Evolutionary conservation across 2,888 invertebrate genomes (phyloP).

Genomic region (Morinoia aosen): DNA sequence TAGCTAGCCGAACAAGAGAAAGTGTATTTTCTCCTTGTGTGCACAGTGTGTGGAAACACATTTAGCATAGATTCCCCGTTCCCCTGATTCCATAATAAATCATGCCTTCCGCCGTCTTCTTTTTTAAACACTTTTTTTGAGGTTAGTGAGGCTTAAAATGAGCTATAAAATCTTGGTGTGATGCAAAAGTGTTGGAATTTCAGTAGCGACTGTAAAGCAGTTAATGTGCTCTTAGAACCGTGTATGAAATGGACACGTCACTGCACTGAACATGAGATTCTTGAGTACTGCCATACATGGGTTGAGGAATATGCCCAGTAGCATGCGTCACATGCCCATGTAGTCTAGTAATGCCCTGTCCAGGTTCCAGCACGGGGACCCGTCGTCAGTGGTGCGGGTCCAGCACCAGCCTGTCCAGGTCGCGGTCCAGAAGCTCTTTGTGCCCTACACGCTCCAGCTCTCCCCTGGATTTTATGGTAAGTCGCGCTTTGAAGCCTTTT

Average conservation of each 20-base stretch:
- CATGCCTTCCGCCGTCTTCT: no score
- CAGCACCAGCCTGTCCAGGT: slow-evolving; percentile 42
- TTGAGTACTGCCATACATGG: background rate
- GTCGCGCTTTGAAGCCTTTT: background rate
- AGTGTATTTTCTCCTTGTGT: no score
- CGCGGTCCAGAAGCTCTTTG: slow-evolving; percentile 32
- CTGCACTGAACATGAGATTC: background rate
- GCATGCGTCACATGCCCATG: no score
- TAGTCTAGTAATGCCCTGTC: no score
- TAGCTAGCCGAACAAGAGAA: no score
- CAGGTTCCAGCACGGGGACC: slow-evolving; percentile 37
- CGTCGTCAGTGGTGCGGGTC: slow-evolving; percentile 8
- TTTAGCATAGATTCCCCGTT: no score
- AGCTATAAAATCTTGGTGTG: background rate
- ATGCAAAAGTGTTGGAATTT: background rate
- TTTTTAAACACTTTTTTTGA: no score
- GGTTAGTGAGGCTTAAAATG: no score
- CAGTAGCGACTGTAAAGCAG: background rate
- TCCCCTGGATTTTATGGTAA: background rate
- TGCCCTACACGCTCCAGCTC: slow-evolving; percentile 30
- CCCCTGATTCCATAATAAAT: no score
- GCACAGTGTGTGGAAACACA: no score
- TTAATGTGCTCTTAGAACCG: no score
- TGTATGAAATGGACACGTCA: background rate
- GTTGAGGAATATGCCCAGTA: background rate